A percentile compares a stretch with the other conserved stretches of the same genome.
Conservation (phyloP, 35 echinoderm and acorn worm species). For the Heliocidaris erythrogramma region DNA sequence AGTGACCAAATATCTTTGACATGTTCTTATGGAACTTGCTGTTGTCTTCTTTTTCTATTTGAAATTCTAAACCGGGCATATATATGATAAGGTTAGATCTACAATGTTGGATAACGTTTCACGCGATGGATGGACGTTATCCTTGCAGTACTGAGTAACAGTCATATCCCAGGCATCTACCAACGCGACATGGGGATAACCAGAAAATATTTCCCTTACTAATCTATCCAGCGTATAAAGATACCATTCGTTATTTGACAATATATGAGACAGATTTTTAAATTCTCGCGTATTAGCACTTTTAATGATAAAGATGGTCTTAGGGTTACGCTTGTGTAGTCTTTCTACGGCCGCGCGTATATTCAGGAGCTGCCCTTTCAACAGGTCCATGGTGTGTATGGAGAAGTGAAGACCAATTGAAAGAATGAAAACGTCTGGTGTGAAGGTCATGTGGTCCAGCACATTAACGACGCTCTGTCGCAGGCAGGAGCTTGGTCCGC, state of each 20-base stretch:
- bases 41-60: too few relatives aligned
- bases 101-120: background rate
- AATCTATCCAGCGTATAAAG: background rate
- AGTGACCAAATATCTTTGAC: too few relatives aligned
- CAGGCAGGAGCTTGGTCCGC: background rate
- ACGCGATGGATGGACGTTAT: background rate
- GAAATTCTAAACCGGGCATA: background rate
- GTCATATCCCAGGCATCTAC: conserved; percentile 41
- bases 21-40: too few relatives aligned
- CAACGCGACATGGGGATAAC: background rate
- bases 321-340: conserved; percentile 23
- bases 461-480: background rate
- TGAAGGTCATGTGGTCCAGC: background rate
- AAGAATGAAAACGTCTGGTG: conserved; percentile 18
- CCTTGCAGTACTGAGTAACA: background rate
- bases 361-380: background rate
- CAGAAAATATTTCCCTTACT: background rate
- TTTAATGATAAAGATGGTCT: conserved; percentile 12
- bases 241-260: conserved; percentile 36
- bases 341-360: conserved; percentile 11
- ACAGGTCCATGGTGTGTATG: background rate
- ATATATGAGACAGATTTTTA: background rate
- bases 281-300: background rate
- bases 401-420: background rate
- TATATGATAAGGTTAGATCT: conserved; percentile 7